Evolutionary conservation across 1,140 invertebrate species (phyloP), one percentile per base, ranked within the genome.

Genomic region (Aporrectodea caliginosa): DNA sequence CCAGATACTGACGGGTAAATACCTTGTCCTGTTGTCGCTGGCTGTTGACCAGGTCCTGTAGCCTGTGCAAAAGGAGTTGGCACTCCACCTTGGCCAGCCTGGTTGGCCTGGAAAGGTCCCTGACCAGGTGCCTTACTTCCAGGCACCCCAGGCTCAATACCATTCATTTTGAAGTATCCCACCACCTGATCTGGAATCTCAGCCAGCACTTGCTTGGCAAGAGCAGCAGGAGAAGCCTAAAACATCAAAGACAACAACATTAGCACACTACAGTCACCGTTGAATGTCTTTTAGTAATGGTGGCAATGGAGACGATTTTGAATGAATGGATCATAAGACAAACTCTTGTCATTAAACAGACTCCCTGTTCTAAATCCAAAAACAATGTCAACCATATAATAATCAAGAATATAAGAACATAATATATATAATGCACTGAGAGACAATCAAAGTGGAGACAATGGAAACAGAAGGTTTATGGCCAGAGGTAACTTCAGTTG

Each of bases 161-260:
- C 81, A 34, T 80, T 81, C 83, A 85, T 82, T 76, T 81, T 83
- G 82, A 81, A 85, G 77, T 86, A 86, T 12, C 82, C 78, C 29
- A 81, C 85, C 43, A 92, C 88, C 81, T 92, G 91, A 33, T 87
- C 86, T 0, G 91, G 91, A 32, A 92, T 88, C 85, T 92, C 91
- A 1, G 90, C 90, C 68, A 92, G 82, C 0, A 92, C 91, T 83
- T 91, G 90, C 81, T 88, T 87, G 0, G 91, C 91, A 79, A 92
- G 84, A 78, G 87, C 84, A 27, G 80, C 83, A 16, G 83, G 78
- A 30, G 82, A 82, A 14, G 80, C 77, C 85, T 86, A 81, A 1
- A 83, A 85, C 1, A 75, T 31, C 22, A 32, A 1, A 74, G n/a
- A 33, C 12, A 32, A 77, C 30, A 31, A 35, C 69, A 73, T 33